Evolutionary conservation across 1,140 invertebrate genomes (phyloP).

Genomic region (Diuraphis noxia): DNA sequence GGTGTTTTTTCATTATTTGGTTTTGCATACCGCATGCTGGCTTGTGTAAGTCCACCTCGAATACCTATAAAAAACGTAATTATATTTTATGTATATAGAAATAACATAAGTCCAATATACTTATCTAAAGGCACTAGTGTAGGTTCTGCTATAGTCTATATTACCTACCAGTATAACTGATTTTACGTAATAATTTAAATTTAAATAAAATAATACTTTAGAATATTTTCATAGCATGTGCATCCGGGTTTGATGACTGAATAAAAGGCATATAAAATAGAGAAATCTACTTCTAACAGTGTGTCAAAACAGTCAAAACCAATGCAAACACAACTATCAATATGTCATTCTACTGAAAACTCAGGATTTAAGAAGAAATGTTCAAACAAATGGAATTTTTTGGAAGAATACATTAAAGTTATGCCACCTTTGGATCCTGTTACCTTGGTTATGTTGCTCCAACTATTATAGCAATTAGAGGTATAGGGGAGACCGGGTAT

Average conservation of each 20-base stretch:
- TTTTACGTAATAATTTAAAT: neutral
- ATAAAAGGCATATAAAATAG: conserved; percentile 2
- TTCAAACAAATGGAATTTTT: conserved; percentile 26
- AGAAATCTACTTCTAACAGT: neutral
- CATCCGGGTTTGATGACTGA: conserved; percentile 1
- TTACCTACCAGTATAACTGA: neutral
- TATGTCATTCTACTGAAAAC: conserved; percentile 7
- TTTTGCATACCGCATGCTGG: neutral
- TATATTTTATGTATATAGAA: no score
- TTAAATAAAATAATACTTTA: conserved; percentile 15
- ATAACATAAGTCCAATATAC: no score
- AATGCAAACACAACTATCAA: neutral
- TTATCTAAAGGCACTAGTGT: neutral
- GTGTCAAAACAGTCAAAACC: neutral
- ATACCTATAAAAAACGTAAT: no score
- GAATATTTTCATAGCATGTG: conserved; percentile 9
- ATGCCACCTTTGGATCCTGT: neutral
- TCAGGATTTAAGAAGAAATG: neutral
- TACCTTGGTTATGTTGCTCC: conserved; percentile 6
- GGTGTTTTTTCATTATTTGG: neutral
- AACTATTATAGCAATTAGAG: neutral
- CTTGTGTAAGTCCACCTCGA: neutral
- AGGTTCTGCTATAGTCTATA: neutral
- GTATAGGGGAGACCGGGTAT: neutral
- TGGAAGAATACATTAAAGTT: conserved; percentile 15